Evolutionary conservation across 2,113 vertebrate genomes (phyloP), one percentile per base, ranked within the genome.

Genomic region (Oreocharis arfaki): DNA sequence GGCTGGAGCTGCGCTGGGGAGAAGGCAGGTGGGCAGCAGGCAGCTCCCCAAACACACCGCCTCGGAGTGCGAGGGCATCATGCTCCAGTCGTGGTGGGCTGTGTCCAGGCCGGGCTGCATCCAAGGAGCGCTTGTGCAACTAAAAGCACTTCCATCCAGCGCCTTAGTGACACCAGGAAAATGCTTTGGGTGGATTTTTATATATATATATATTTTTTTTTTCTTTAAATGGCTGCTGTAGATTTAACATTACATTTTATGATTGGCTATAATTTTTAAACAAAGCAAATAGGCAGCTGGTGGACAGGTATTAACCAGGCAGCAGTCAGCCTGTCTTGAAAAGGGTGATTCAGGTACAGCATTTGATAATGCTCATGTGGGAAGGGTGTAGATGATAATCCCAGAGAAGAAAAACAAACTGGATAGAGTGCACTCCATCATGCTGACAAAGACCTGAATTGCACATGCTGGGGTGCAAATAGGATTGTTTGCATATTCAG

Each of bases 401-500:
- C 6, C 44, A n/a, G 65, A 69, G 44, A 68, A 75, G 59, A 59
- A 86, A 87, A 83, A 81, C 85, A 92, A 70, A 83, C 79, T 49
- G 61, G 63, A 60, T 1, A 2, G 70, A 73, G 61, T 2, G 2
- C 57, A 64, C 64, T 91, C 90, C 67, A 44, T 92, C 88, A 56
- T 13, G 60, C 59, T 90, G 86, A 87, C 95, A 95, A 90, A 95
- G 92, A 67, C 61, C 49, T n/a, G 44, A 52, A 32, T 65, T 67
- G 41, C 65, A 75, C 68, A 22, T 30, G 59, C 86, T 33, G 47
- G 35, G 70, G 87, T 78, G 84, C 56, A 81, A 76, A 94, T 15
- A 57, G 75, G 67, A 64, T 80, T 80, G 73, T 79, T 88, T 95
- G 90, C 86, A 73, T 89, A 93, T 91, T 89, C 73, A 79, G 42